Evolutionary conservation across 2,113 vertebrate genomes (phyloP), one percentile per base, ranked within the genome.

Genomic region (Pungitius pungitius): DNA sequence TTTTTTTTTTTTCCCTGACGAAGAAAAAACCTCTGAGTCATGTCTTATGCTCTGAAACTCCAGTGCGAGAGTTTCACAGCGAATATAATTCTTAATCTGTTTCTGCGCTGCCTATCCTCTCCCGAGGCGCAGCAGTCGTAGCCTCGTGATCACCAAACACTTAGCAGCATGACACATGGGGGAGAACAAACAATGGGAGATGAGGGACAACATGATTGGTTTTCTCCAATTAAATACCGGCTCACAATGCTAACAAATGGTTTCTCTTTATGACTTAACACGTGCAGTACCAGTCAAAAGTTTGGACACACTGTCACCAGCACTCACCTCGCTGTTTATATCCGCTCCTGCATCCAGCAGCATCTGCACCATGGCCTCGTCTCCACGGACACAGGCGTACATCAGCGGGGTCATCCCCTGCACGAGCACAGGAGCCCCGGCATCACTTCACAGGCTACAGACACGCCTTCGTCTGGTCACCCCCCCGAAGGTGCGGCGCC

Each of bases 311-410:
- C 24, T 60, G 9, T 66, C 5, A 30, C 37, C 56, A 55, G 33
- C 73, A 90, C 95, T 96, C 83, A 99, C 97, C 97, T 99, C 97
- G 80, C 95, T 96, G 91, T 99, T 99, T 83, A 99, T 96, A 87
- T 98, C 95, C 61, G 98, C 97, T 92, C 97, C 98, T 30, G 97
- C 97, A 79, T 99, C 98, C 93, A 99, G 94, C 90, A 99, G 93
- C 97, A 99, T 98, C 94, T 99, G 98, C 52, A 99, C 98, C 97
- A 99, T 99, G 56, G 98, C 98, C 89, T 99, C 97, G 73, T 99
- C 98, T 73, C 98, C 98, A 30, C 96, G 95, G 86, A 97, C 96
- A 83, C 98, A 99, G 54, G 98, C 98, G 15, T 99, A 99, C 98
- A 99, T 99, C 91, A 99, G 93, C 35, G 98, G 97, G 67, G 96